These are phyloP conservation scores for Willowsia nigromaculata DNA, from an alignment of 2,888 invertebrate species.

Conservation along the genomic window DNA sequence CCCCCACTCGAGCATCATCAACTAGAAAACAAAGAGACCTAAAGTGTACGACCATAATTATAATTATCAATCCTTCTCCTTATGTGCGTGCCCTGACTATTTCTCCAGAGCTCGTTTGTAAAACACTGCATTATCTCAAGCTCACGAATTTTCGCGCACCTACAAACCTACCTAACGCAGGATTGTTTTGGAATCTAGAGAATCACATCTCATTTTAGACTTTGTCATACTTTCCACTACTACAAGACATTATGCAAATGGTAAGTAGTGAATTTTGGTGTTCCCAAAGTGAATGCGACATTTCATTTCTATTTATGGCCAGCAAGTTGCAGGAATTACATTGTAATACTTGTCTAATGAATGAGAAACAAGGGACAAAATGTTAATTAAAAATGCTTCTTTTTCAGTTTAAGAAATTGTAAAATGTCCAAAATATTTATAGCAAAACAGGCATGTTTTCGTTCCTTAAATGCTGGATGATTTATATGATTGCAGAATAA, in stretches of 20 bases:
- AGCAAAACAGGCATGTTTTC: too few species aligned
- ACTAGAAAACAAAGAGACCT: background rate
- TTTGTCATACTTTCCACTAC: too few species aligned
- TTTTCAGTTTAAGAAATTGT: background rate
- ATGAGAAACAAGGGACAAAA: background rate
- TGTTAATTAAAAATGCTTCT: background rate
- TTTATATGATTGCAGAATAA: too few species aligned
- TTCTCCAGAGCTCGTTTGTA: background rate
- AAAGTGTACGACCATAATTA: background rate
- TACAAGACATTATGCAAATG: too few species aligned
- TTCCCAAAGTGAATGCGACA: background rate
- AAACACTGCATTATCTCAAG: conserved; percentile 9
- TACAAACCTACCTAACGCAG: conserved; percentile 14
- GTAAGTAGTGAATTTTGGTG: too few species aligned
- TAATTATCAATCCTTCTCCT: conserved; percentile 3
- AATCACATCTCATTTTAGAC: background rate
- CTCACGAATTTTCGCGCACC: conserved; percentile 45
- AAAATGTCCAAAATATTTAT: background rate
- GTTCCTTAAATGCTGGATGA: too few species aligned
- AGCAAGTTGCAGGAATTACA: background rate
- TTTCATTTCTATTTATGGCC: background rate
- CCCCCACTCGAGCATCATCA: background rate
- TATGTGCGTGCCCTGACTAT: background rate
- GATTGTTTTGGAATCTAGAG: background rate
- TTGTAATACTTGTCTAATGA: background rate